Conservation (phyloP, 2,888 invertebrate species). For the Macroteleia sp. region DNA sequence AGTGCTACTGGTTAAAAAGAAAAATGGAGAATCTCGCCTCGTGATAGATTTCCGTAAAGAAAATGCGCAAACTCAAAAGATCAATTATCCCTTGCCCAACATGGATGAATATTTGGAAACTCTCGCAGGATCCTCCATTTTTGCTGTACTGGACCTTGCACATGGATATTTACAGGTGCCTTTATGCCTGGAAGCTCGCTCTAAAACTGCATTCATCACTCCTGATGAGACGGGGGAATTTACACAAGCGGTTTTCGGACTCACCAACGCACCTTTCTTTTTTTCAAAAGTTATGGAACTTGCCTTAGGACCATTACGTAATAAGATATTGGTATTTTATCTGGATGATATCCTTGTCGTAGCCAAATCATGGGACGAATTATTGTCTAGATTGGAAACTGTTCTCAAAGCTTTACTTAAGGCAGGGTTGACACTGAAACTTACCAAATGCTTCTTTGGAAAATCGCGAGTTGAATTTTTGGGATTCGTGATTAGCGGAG, state of each 20-base stretch:
- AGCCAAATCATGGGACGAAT: background rate
- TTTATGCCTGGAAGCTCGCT: background rate
- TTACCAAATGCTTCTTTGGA: background rate
- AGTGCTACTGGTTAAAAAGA: background rate
- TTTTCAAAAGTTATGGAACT: constrained; percentile 64
- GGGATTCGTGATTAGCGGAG: background rate
- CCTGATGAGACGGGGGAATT: background rate
- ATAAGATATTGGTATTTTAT: constrained; percentile 9
- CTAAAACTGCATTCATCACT: background rate
- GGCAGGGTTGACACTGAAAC: constrained; percentile 8
- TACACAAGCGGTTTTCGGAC: background rate
- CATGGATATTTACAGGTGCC: constrained; percentile 9
- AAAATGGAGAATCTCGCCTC: background rate
- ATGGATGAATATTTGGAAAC: constrained; percentile 4
- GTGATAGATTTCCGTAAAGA: background rate
- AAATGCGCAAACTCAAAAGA: background rate
- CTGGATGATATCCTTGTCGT: background rate
- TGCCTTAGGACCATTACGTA: constrained; percentile 2
- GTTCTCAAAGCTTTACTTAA: background rate
- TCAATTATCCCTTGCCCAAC: constrained; percentile 3
- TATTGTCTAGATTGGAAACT: background rate
- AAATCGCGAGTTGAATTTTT: background rate
- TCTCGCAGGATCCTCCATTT: background rate
- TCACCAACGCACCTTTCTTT: constrained; percentile 68
- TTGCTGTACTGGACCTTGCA: constrained; percentile 1